phyloP scores from a whole-genome alignment of 2,797 vertebrate species.

The Ceryle rudis region DNA sequence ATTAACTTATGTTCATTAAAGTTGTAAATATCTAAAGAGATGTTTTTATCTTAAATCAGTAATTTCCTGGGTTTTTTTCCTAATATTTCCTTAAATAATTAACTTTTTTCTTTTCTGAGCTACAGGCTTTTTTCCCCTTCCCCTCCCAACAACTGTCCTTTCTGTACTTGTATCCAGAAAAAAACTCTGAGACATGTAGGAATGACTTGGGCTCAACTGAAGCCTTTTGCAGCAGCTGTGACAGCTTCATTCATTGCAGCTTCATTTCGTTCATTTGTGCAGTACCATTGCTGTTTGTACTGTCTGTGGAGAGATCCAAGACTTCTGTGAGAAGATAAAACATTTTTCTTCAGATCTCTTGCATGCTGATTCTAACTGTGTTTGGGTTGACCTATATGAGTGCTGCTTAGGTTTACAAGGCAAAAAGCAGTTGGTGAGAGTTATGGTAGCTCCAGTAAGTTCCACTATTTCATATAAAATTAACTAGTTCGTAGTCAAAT shows the following conservation, averaged over 20 bases:
- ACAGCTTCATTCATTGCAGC: not conserved
- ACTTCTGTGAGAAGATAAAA: not conserved
- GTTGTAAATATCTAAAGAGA: not conserved
- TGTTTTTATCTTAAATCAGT: not conserved
- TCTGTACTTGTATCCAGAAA: not conserved
- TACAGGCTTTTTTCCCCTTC: not conserved
- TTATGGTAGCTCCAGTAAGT: not conserved
- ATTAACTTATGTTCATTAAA: not conserved
- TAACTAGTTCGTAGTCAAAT: not conserved
- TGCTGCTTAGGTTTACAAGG: not conserved
- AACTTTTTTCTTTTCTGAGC: not conserved
- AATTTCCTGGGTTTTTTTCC: not conserved
- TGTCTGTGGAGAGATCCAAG: not conserved
- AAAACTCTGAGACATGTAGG: not conserved
- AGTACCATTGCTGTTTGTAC: not conserved
- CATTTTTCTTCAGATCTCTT: not conserved
- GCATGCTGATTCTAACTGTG: not conserved
- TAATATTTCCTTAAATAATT: not conserved
- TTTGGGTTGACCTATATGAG: not conserved
- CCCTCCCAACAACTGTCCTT: not conserved
- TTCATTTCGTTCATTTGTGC: too few relatives aligned
- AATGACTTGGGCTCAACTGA: not conserved
- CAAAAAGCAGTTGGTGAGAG: not conserved
- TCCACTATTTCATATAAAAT: not conserved
- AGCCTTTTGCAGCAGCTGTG: not conserved